Percentiles rank a stretch among this genome's conserved stretches.
Conservation (phyloP, 2,113 vertebrate species). For the Sorex araneus region DNA sequence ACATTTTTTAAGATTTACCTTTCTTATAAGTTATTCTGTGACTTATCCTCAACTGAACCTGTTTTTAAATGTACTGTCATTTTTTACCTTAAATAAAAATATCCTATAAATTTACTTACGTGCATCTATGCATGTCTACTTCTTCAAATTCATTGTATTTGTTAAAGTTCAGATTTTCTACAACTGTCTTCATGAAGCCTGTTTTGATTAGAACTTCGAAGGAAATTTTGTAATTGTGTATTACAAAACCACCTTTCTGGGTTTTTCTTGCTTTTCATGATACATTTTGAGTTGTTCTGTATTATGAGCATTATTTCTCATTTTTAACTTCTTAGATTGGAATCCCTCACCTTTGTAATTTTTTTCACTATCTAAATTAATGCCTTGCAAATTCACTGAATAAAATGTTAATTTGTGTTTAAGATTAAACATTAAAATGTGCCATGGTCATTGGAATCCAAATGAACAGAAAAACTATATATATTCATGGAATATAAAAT, state of each 20-base stretch:
- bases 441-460: not conserved
- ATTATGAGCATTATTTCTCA: not conserved
- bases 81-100: not conserved
- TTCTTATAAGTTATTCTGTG: not conserved
- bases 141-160: not conserved
- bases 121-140: not conserved
- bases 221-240: not conserved
- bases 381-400: not conserved
- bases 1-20: not conserved
- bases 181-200: not conserved
- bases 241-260: not conserved
- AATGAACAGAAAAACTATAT: not conserved
- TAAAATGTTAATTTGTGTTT: conserved; percentile 37
- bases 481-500: not conserved
- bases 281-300: not conserved
- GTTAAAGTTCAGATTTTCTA: not conserved
- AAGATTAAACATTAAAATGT: not conserved
- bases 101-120: not conserved
- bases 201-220: not conserved
- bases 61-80: not conserved
- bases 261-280: not conserved
- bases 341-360: not conserved
- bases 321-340: not conserved
- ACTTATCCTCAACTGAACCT: not conserved
- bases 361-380: not conserved